These are phyloP conservation scores for Chlorodrepanis virens DNA, from an alignment of 2,113 vertebrate species.

Conservation along the genomic window DNA sequence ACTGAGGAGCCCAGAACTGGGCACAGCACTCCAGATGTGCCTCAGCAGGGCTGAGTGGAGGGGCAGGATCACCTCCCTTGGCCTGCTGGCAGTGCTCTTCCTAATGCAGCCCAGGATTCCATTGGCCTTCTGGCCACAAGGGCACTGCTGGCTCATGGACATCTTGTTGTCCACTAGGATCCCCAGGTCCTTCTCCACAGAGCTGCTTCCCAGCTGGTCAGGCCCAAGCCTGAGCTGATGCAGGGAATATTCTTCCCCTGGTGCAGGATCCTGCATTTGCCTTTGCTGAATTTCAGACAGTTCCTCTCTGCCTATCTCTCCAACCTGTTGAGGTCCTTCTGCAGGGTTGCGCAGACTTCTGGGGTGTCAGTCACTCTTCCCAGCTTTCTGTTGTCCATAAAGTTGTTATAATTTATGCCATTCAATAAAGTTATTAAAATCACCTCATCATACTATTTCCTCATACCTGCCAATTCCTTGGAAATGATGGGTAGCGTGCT, in stretches of 20 bases:
- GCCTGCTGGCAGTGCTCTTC: background rate
- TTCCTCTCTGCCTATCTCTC: background rate
- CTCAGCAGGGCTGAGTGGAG: background rate
- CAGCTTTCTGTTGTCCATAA: background rate
- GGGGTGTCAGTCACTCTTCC: background rate
- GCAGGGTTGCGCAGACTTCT: background rate
- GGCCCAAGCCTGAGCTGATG: rapidly evolving
- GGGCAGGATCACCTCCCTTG: background rate
- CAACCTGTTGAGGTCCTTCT: background rate
- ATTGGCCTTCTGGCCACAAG: background rate
- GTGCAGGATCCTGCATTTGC: background rate
- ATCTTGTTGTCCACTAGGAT: background rate
- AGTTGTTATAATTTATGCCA: background rate
- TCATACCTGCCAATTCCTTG: background rate
- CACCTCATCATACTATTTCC: background rate
- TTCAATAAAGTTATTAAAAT: background rate
- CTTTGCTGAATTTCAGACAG: background rate
- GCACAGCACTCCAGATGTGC: background rate
- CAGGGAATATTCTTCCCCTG: background rate
- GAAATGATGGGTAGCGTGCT: background rate
- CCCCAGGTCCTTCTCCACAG: background rate
- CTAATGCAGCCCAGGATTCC: background rate
- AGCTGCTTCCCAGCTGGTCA: background rate
- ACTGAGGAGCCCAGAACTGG: background rate
- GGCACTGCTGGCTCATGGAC: background rate